A percentile compares a stretch with the other conserved stretches of the same genome.
Evolutionary conservation across 2,888 invertebrate genomes (phyloP).

Genomic region (Nineta flava): DNA sequence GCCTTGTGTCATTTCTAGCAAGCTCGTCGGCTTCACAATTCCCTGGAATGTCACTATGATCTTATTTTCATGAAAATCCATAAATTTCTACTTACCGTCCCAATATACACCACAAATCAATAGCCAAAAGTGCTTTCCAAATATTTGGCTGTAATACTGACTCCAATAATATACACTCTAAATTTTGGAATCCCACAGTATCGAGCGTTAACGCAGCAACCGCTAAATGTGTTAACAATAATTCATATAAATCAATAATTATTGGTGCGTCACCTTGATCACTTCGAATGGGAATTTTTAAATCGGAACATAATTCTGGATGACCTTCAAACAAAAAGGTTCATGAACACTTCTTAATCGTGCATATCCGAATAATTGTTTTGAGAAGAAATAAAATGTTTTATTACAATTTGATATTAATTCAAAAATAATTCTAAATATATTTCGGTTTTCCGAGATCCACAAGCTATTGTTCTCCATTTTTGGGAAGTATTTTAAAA

Average conservation of each 20-base stretch:
- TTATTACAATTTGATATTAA: neutral
- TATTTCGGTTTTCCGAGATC: neutral
- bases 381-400: neutral
- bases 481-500: neutral
- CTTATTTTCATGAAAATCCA: neutral
- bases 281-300: slow-evolving; percentile 3
- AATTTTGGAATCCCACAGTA: slow-evolving; percentile 11
- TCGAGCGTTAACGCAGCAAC: slow-evolving; percentile 13
- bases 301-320: neutral
- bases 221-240: slow-evolving; percentile 15
- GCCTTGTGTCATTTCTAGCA: no score
- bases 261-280: neutral
- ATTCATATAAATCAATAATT: slow-evolving; percentile 11
- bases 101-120: slow-evolving; percentile 19
- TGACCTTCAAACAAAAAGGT: neutral
- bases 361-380: neutral
- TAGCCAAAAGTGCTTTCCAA: slow-evolving; percentile 18
- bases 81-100: slow-evolving; percentile 15
- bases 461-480: neutral
- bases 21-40: no score
- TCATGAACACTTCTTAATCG: neutral
- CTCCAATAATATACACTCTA: slow-evolving; percentile 16
- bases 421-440: neutral
- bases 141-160: slow-evolving; percentile 16
- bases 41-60: neutral